Evolutionary conservation across 2,113 vertebrate genomes (phyloP), one percentile per base, ranked within the genome.

Genomic region (Formicarius rufipectus): DNA sequence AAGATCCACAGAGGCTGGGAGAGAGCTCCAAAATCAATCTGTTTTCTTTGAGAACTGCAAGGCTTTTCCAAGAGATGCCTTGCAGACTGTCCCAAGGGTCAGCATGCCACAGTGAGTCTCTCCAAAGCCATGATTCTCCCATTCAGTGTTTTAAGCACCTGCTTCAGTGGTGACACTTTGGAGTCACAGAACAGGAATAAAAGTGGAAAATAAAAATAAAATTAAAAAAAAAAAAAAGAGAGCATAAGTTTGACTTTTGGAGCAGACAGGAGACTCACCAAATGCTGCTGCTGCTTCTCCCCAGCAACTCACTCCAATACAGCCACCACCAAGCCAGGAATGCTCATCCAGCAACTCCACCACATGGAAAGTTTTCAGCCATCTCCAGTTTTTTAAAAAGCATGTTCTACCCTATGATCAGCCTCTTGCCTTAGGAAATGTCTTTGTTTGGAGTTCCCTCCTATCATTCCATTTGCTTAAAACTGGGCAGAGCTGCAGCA

Each of bases 21-120:
- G 35, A 82, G 40, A 79, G 44, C 55, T 73, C 63, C 75, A n/a
- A 39, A 16, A 52, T 7, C 40, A 23, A 40, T 4, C 35, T 0
- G 1, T 25, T 50, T 42, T 28, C 37, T 13, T 20, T 13, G 52
- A 31, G 60, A 52, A 60, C 10, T 8, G 5, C 8, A 24, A 63
- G 39, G 55, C 19, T 80, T 68, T 67, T 37, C 27, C 37, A 60
- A 73, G 59, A 73, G 64, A 17, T 44, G 67, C 72, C 75, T 45
- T 10, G 30, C 6, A 33, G 1, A 5, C 4, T 21, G 44, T 28
- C 62, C 33, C 2, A 35, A 14, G 39, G 71, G 23, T 19, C 44
- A 16, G 13, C 1, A 31, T 30, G 4, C 67, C 6, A 2, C 39
- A 28, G 37, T 0, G 7, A 75, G 17, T 14, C 45, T 22, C 83